Conservation (phyloP, 2,113 vertebrate genomes). For the Periophthalmodon schlosseri region DNA sequence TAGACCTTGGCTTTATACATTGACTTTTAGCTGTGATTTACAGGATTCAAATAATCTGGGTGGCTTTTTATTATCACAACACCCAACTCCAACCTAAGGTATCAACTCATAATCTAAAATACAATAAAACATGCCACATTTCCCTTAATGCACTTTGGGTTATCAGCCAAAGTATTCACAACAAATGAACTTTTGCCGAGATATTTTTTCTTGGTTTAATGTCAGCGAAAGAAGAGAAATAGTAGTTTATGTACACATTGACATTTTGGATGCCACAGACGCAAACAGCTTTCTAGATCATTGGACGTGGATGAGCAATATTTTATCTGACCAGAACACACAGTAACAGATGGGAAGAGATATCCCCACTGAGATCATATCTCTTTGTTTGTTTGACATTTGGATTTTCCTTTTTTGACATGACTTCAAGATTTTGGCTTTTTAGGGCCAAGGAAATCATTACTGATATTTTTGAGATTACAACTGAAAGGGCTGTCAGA, state of each 20-base stretch:
- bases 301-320: constrained; percentile 43
- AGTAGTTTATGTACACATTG: constrained; percentile 60
- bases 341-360: constrained; percentile 46
- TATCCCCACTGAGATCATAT: constrained; percentile 42
- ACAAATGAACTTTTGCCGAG: constrained; percentile 32
- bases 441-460: not conserved
- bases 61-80: constrained; percentile 53
- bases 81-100: constrained; percentile 21
- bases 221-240: constrained; percentile 40
- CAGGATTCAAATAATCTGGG: constrained; percentile 66
- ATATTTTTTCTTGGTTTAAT: constrained; percentile 45
- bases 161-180: constrained; percentile 26
- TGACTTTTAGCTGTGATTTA: constrained; percentile 73
- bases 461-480: not conserved
- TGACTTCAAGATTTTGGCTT: constrained; percentile 37
- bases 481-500: not conserved
- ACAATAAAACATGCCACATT: constrained; percentile 23
- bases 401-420: constrained; percentile 57
- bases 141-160: constrained; percentile 31
- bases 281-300: constrained; percentile 60
- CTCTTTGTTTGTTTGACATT: constrained; percentile 62
- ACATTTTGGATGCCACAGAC: constrained; percentile 63
- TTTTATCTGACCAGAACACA: constrained; percentile 66
- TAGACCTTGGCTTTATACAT: constrained; percentile 69
- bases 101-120: constrained; percentile 38